Evolutionary conservation across 2,888 invertebrate genomes (phyloP).

Genomic region (Chrysolina haemoptera): DNA sequence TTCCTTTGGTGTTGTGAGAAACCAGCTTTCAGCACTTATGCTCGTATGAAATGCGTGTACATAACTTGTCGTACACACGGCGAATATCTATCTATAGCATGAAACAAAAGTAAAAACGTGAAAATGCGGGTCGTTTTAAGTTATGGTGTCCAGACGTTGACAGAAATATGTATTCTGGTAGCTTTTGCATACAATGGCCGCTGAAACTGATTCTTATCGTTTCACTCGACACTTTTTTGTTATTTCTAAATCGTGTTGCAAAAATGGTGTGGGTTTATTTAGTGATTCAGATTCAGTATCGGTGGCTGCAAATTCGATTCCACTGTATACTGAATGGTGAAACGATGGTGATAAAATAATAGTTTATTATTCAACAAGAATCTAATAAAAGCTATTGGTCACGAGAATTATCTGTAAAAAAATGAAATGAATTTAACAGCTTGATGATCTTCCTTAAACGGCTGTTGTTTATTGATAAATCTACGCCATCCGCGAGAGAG

Average conservation of each 20-base stretch:
- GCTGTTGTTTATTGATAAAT: no score
- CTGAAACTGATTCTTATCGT: constrained; percentile 63
- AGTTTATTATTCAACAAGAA: no score
- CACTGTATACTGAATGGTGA: neutral
- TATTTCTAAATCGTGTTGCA: constrained; percentile 61
- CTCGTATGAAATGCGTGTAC: constrained; percentile 42
- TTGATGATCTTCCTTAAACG: no score
- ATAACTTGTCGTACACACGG: constrained; percentile 41
- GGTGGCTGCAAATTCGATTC: constrained; percentile 26
- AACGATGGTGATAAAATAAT: no score
- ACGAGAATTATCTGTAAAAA: no score
- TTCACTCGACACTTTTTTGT: constrained; percentile 64
- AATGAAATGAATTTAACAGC: no score
- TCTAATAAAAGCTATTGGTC: no score
- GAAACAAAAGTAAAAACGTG: constrained; percentile 47
- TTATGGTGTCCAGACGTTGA: constrained; percentile 59
- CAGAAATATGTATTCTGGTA: constrained; percentile 64
- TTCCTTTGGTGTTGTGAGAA: constrained; percentile 30
- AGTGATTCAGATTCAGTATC: constrained; percentile 50
- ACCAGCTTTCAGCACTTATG: constrained; percentile 26
- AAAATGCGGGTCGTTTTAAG: constrained; percentile 50
- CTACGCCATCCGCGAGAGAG: no score
- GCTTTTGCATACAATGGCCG: constrained; percentile 67
- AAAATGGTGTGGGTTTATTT: constrained; percentile 55
- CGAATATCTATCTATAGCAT: constrained; percentile 39